Base-by-base conservation (phyloP, 2,797 vertebrate species). In the Huso huso region DNA sequence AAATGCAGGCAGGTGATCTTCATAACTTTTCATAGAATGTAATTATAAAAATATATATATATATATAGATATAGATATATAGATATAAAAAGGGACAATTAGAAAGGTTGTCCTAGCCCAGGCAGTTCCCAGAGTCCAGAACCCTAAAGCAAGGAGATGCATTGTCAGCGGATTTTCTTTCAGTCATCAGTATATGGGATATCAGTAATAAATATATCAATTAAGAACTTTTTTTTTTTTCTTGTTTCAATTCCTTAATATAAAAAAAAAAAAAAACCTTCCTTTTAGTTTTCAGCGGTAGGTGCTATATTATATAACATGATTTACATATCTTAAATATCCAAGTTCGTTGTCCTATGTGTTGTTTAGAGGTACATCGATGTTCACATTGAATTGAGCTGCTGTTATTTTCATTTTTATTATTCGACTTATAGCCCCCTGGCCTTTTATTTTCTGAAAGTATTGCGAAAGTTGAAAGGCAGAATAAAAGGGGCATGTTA, bases 301-400 rank as follows among this genome's bases (percentile, higher is more conserved):
- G 97, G 96, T 98, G 96, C 96, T 99, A 99, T 37, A 37, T 37
- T 37, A 37, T 90, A 90, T 82, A 81, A 93, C 95, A 97, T 97
- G 94, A 97, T 94, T 97, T 94, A 97, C 96, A 98, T 99, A 99
- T 97, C 96, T 97, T 97, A 97, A 90, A 95, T 97, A 96, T 97
- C 92, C 95, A 93, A 96, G 90, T 99, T 97, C 92, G 96, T 97
- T 97, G 95, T 98, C 96, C 86, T 90, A 86, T 90, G 88, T 92
- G 90, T 89, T 90, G 87, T 90, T 91, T 88, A 88, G 88, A 90
- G 82, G 77, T 86, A 84, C 81, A 87, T 91, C 67, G 88, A 87
- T 90, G 90, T 92, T 89, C 85, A 87, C 90, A 90, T 90, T 90
- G 84, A 90, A 87, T 88, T 89, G 86, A 88, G 89, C 90, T 92